A percentile compares a stretch with the other conserved stretches of the same genome.
Conservation (phyloP, 1,140 invertebrate species). For the Whitmania pigra region DNA sequence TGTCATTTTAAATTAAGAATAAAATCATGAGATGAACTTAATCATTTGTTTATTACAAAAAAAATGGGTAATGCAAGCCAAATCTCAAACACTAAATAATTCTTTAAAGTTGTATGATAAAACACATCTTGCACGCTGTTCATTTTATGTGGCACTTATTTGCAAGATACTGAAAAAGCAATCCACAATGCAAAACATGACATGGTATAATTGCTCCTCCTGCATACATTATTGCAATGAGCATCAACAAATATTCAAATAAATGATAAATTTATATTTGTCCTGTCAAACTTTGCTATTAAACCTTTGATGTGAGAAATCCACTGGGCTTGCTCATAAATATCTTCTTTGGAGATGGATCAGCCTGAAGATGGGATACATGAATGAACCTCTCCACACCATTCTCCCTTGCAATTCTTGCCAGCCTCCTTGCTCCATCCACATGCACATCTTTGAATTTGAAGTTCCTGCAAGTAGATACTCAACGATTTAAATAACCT, state of each 20-base stretch:
- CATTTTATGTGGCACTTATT: too few species aligned
- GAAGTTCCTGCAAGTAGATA: constrained; percentile 35
- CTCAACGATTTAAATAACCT: constrained; percentile 10
- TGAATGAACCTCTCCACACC: constrained; percentile 46
- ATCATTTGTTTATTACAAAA: too few species aligned
- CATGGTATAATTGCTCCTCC: too few species aligned
- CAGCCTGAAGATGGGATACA: constrained; percentile 44
- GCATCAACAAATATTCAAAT: background rate
- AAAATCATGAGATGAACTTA: too few species aligned
- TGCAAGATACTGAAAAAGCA: too few species aligned
- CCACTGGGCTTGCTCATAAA: constrained; percentile 32
- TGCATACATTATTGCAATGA: too few species aligned
- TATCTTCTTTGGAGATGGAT: constrained; percentile 33
- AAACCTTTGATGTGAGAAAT: constrained; percentile 39
- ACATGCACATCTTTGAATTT: constrained; percentile 38
- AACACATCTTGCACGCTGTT: too few species aligned
- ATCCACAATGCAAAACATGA: too few species aligned
- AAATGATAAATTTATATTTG: background rate
- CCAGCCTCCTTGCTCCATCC: constrained; percentile 39
- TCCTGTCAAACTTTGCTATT: background rate
- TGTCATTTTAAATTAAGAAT: too few species aligned
- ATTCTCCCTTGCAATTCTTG: constrained; percentile 41
- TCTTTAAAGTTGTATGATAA: too few species aligned
- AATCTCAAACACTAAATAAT: too few species aligned
- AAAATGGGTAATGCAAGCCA: too few species aligned